A percentile compares a stretch with the other conserved stretches of the same genome.
Conservation (phyloP, 1,140 invertebrate genomes). For the Spodoptera litura region DNA sequence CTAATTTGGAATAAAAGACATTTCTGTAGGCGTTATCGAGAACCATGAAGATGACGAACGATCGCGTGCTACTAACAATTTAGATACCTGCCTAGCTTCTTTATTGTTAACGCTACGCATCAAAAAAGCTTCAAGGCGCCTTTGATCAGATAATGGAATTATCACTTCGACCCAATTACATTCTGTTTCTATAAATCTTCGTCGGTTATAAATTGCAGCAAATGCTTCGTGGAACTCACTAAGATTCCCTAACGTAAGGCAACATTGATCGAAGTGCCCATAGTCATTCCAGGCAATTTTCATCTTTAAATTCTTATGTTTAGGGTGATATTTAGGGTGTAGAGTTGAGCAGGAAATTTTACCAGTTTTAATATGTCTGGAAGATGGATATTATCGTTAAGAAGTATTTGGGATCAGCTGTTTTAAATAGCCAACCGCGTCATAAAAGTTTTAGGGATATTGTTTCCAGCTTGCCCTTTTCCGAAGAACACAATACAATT, state of each 20-base stretch:
- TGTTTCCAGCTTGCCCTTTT: not conserved
- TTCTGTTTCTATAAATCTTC: constrained; percentile 44
- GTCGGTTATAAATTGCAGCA: constrained; percentile 41
- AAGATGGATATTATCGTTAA: constrained; percentile 24
- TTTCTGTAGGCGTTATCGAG: constrained; percentile 16
- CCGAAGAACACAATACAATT: not conserved
- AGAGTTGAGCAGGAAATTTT: not conserved
- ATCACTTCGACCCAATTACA: constrained; percentile 49
- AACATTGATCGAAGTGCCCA: constrained; percentile 2
- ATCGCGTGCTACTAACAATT: constrained; percentile 43
- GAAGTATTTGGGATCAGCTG: constrained; percentile 27
- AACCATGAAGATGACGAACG: constrained; percentile 19
- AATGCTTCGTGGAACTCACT: constrained; percentile 32
- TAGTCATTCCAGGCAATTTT: constrained; percentile 14
- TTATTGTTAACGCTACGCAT: constrained; percentile 40
- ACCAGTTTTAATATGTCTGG: not conserved
- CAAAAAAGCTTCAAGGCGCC: constrained; percentile 44
- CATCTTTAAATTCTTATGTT: not conserved
- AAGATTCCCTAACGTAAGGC: not conserved
- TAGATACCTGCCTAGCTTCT: constrained; percentile 39
- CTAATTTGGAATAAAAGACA: constrained; percentile 2
- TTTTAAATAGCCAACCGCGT: constrained; percentile 27
- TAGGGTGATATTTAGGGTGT: not conserved
- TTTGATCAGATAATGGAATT: constrained; percentile 52
- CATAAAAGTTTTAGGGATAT: constrained; percentile 7